phyloP scores from a whole-genome alignment of 23 tunicate genomes.

The Styela clava region DNA sequence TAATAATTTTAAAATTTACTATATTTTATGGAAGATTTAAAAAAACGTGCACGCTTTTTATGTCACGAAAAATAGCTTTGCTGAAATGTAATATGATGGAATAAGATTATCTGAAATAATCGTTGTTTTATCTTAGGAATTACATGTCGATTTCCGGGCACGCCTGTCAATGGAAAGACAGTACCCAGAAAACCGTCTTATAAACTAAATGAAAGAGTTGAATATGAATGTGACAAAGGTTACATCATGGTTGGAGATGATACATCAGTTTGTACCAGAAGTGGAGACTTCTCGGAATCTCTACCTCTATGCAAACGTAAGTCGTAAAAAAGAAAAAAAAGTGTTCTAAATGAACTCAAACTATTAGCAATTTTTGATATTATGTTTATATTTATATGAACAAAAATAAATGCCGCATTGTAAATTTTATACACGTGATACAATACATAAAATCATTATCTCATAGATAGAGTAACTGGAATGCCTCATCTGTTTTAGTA shows the following conservation, averaged over 20 bases:
- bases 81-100: background rate
- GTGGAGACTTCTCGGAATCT: conserved; percentile 2
- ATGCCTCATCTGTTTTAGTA: no score
- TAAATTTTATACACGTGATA: no score
- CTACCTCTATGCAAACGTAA: conserved; percentile 17
- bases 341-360: no score
- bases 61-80: no score
- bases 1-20: no score
- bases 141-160: conserved; percentile 15
- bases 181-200: conserved; percentile 13
- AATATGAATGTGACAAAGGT: conserved; percentile 5
- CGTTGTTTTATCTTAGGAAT: background rate
- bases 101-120: no score
- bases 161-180: conserved; percentile 16
- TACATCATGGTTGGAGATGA: conserved; percentile 6
- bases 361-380: no score
- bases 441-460: no score
- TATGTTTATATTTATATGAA: no score
- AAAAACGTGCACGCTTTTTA: background rate
- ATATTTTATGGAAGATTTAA: no score
- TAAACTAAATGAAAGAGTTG: background rate
- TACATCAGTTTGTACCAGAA: conserved; percentile 9
- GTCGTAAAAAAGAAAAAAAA: background rate
- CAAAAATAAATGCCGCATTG: no score
- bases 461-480: no score